Base-by-base conservation (phyloP, 2,797 vertebrate genomes). In the Neoniphon sammara region DNA sequence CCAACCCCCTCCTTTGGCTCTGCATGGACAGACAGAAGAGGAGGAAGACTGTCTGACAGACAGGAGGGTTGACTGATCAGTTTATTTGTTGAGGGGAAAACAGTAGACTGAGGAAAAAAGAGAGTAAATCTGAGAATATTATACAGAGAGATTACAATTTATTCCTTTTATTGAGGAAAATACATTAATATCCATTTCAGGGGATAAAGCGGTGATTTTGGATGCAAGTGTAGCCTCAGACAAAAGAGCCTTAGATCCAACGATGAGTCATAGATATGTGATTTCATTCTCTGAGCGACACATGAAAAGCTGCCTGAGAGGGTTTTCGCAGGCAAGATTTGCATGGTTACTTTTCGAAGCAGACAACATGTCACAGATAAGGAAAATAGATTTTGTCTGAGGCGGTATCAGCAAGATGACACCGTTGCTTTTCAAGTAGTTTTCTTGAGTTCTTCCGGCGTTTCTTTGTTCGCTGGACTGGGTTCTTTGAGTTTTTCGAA, bases 41-140 rank as follows among this genome's bases (percentile, higher is more conserved):
- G 86, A 96, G 94, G 47, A 94, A 92, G 88, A 95, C 94, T 0
- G 1, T 93, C 1, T 96, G 91, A 95, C 60, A 55, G 31, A 64
- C 14, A 66, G 47, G 53, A 17, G 15, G 23, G 11, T 3, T 12
- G 53, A 20, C 20, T 4, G 17, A 50, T 20, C 36, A 21, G 12
- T 27, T 14, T 50, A 11, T 36, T 6, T 25, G 7, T 20, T 4
- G 17, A 73, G n/a, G 14, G 23, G 39, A 56, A 52, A 55, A 12
- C 34, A 23, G 9, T 34, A 15, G 61, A 47, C 11, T 46, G 10
- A 58, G 34, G 34, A 30, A 31, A 10, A 25, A 10, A 42, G 18
- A 4, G 27, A 18, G 2, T 30, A 12, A 30, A 67, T 67, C 30
- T 56, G 39, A 64, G 27, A 62, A 2, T 31, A 58, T 1, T 36